Evolutionary conservation across 1,140 invertebrate genomes (phyloP), one percentile per base, ranked within the genome.

Genomic region (Mamestra configurata): DNA sequence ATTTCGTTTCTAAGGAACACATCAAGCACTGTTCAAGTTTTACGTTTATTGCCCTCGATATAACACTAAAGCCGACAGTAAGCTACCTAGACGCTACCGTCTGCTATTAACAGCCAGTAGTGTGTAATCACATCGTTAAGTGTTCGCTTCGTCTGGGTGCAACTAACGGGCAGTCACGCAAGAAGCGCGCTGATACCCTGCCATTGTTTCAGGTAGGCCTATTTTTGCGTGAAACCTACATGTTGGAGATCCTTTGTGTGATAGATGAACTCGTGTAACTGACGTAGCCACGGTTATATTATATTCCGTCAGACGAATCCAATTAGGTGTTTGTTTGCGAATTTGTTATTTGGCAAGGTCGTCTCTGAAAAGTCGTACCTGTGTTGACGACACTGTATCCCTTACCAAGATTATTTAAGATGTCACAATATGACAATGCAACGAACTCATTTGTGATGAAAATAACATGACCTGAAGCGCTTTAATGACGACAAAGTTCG

Each of bases 81-180:
- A 71, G 27, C 43, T 71, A 51, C 11, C 24, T 51, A 51, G 15
- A 75, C 49, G 71, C 53, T 27, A 49, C 66, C 22, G 13, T 46
- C 20, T 49, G 66, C 66, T 43, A 57, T 75, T 59, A 57, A 75
- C 13, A 59, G 35, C 71, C n/a, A 59, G 71, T 55, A 37, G 71
- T 59, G 11, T 57, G 53, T 75, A 27, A 59, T 59, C 71, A 75
- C 53, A 43, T 57, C 20, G 53, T 53, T 57, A 73, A 76, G 40
- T 76, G 57, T 31, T 22, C 57, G 8, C n/a, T 49, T 31, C 55
- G 57, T 35, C 57, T 76, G 43, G 57, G 43, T 76, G 43, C 22
- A 61, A 64, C 40, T 76, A 76, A 76, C 73, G 73, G 73, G 15
- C 57, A 49, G 73, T 76, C 73, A 76, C 73, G 73, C 73, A 76